phyloP scores from a whole-genome alignment of 2,888 invertebrate genomes.

The Meliscaeva auricollis region DNA sequence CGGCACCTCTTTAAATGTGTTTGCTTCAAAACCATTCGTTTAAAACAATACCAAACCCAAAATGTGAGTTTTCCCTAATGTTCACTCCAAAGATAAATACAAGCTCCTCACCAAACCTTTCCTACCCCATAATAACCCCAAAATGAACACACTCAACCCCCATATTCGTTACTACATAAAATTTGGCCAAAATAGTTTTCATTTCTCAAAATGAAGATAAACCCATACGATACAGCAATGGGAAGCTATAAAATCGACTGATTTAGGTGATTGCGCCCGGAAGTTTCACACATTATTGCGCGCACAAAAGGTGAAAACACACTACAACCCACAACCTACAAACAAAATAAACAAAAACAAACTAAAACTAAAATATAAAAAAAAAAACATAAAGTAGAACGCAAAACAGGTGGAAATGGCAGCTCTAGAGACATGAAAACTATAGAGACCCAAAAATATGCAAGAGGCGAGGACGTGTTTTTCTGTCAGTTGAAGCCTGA shows the following conservation, averaged over 20 bases:
- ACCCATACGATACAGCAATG: background rate
- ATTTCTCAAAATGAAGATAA: background rate
- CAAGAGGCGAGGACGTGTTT: constrained; percentile 10
- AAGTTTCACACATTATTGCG: constrained; percentile 36
- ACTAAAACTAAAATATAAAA: background rate
- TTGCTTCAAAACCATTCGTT: too few species aligned
- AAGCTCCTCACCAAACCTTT: background rate
- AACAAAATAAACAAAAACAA: background rate
- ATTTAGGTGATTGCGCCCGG: constrained; percentile 26
- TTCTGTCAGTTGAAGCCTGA: constrained; percentile 7
- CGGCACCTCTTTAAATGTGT: too few species aligned
- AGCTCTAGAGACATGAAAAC: constrained; percentile 7
- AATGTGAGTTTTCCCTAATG: too few species aligned
- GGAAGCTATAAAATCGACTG: constrained; percentile 29
- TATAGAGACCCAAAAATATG: background rate
- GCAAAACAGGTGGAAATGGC: constrained; percentile 31
- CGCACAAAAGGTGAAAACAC: constrained; percentile 34
- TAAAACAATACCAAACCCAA: too few species aligned
- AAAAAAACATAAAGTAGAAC: constrained; percentile 16
- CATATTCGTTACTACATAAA: background rate
- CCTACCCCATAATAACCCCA: background rate
- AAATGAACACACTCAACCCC: background rate
- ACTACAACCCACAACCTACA: background rate
- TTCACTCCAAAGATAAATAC: too few species aligned
- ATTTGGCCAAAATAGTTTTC: constrained; percentile 18